phyloP scores from a whole-genome alignment of 2,888 invertebrate species.

The Meteorus cinctellus region DNA sequence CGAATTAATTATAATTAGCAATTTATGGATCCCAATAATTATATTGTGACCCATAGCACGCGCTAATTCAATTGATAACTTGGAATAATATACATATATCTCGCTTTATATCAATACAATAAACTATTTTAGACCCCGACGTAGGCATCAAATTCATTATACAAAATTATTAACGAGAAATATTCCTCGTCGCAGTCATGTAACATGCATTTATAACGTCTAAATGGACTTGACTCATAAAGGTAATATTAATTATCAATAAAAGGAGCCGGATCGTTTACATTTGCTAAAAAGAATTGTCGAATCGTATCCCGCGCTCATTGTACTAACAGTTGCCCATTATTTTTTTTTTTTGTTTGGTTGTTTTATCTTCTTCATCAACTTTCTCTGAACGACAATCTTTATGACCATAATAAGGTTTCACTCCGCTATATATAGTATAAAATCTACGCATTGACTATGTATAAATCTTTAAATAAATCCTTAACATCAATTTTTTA shows the following conservation, averaged over 20 bases:
- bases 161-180: conserved; percentile 51
- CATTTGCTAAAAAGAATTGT: conserved; percentile 48
- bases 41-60: neutral
- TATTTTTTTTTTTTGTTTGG: conserved; percentile 33
- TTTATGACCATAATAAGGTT: conserved; percentile 30
- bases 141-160: conserved; percentile 49
- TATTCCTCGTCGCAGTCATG: conserved; percentile 45
- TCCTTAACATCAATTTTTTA: conserved; percentile 29
- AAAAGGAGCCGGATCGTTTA: conserved; percentile 58
- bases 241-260: conserved; percentile 54
- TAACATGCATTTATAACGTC: conserved; percentile 52
- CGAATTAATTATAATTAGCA: conserved; percentile 28
- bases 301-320: conserved; percentile 58
- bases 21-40: conserved; percentile 12
- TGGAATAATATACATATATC: conserved; percentile 19
- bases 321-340: conserved; percentile 62
- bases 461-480: conserved; percentile 49
- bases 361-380: conserved; percentile 35
- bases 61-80: neutral
- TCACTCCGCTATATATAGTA: conserved; percentile 54
- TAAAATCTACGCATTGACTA: conserved; percentile 56
- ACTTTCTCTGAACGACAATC: conserved; percentile 33
- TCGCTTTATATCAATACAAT: conserved; percentile 28
- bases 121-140: conserved; percentile 48
- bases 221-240: conserved; percentile 50